A percentile compares a stretch with the other conserved stretches of the same genome.
phyloP scores from a whole-genome alignment of 2,113 vertebrate species.

The Cebidichthys violaceus region DNA sequence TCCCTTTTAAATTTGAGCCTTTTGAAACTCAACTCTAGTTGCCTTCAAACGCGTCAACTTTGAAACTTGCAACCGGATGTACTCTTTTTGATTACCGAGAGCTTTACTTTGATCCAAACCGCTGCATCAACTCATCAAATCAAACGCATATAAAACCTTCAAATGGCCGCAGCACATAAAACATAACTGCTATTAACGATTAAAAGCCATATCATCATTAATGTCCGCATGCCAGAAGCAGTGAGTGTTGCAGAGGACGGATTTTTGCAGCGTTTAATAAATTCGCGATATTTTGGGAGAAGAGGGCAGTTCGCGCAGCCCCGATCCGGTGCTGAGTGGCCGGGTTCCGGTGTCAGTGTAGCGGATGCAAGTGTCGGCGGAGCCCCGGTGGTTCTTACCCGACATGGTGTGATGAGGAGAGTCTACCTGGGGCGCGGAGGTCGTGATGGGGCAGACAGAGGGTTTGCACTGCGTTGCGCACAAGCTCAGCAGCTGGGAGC shows the following conservation, averaged over 20 bases:
- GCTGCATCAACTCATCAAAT: slow-evolving; percentile 28
- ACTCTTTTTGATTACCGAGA: fast-evolving
- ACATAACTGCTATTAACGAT: no score
- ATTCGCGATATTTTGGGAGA: slow-evolving; percentile 4
- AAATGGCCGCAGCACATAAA: background rate
- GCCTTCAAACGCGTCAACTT: background rate
- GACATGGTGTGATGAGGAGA: slow-evolving; percentile 66
- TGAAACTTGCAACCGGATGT: slow-evolving; percentile 52
- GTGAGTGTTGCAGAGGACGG: background rate
- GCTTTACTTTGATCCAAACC: slow-evolving; percentile 51
- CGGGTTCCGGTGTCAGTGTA: slow-evolving; percentile 17
- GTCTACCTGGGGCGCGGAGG: slow-evolving; percentile 35
- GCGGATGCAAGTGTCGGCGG: background rate
- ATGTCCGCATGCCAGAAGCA: fast-evolving
- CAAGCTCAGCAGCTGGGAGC: slow-evolving; percentile 71
- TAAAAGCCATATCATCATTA: fast-evolving
- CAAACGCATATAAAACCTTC: background rate
- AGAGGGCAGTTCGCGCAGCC: background rate
- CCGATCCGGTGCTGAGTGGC: slow-evolving; percentile 8
- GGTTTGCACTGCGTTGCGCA: slow-evolving; percentile 61
- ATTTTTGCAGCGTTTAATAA: background rate
- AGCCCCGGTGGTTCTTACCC: slow-evolving; percentile 62
- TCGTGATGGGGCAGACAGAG: slow-evolving; percentile 21
- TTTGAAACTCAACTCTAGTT: background rate
- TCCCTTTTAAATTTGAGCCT: background rate